These are phyloP conservation scores for Hormaphis cornu DNA, from an alignment of 1,140 invertebrate species.

Conservation along the genomic window DNA sequence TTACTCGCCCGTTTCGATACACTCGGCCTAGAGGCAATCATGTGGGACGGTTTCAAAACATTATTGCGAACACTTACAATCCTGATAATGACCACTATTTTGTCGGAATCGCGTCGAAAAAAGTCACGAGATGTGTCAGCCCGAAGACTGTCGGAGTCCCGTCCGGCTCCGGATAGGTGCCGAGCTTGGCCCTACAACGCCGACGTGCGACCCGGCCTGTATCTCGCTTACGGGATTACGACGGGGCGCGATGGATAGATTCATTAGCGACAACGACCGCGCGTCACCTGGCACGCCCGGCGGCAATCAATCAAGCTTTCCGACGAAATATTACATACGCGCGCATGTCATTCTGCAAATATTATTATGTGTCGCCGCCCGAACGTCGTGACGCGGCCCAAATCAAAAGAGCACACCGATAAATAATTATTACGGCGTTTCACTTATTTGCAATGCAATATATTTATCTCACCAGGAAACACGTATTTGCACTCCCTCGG, in stretches of 20 bases:
- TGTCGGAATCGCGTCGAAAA: too few species aligned
- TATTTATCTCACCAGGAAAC: neutral
- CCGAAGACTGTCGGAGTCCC: too few species aligned
- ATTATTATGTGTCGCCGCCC: neutral
- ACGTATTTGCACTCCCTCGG: too few species aligned
- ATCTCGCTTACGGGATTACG: conserved; percentile 15
- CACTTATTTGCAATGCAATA: neutral
- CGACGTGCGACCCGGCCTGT: neutral
- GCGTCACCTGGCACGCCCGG: conserved; percentile 6
- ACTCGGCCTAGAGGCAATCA: too few species aligned
- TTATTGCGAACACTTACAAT: too few species aligned
- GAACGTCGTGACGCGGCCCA: neutral
- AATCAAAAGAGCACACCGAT: conserved; percentile 20
- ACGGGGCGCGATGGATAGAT: conserved; percentile 26
- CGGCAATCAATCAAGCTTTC: conserved; percentile 31
- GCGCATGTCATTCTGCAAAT: neutral
- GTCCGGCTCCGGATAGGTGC: too few species aligned
- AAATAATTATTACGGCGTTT: conserved; percentile 10
- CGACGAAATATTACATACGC: neutral
- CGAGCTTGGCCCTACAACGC: neutral
- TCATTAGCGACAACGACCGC: conserved; percentile 27
- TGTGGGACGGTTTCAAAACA: too few species aligned
- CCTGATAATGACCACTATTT: too few species aligned
- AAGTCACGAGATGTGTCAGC: too few species aligned
- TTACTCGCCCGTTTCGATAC: too few species aligned